Conservation (phyloP, 2,888 invertebrate species). For the Drosophila peninsularis region DNA sequence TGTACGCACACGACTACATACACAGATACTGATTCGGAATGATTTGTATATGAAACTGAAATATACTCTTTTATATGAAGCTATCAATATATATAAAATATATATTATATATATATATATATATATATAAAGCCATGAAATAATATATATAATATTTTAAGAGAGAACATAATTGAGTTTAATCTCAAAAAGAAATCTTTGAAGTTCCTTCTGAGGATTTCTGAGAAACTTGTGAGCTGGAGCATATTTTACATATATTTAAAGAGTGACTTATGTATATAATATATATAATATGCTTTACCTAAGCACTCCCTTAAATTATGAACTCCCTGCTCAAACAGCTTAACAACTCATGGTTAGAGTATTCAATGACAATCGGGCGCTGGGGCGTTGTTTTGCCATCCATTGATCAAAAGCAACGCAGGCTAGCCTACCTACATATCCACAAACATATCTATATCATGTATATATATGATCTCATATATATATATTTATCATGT, state of each 20-base stretch:
- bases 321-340: no score
- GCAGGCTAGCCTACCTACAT: slow-evolving; percentile 34
- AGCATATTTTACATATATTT: no score
- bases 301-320: no score
- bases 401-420: slow-evolving; percentile 61
- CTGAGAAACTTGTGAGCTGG: no score
- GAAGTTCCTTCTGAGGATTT: no score
- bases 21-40: background rate
- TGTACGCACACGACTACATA: slow-evolving; percentile 31
- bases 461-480: slow-evolving; percentile 10
- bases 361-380: slow-evolving; percentile 21
- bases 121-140: background rate
- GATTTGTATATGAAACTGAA: slow-evolving; percentile 12
- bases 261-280: no score
- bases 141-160: background rate
- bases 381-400: slow-evolving; percentile 52
- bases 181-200: no score
- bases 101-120: no score
- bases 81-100: background rate
- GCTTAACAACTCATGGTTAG: slow-evolving; percentile 5
- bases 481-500: slow-evolving; percentile 35
- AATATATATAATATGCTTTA: no score
- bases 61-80: slow-evolving; percentile 23
- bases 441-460: slow-evolving; percentile 17
- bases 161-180: no score